phyloP scores from a whole-genome alignment of 2,888 invertebrate species.

The Latrodectus elegans region DNA sequence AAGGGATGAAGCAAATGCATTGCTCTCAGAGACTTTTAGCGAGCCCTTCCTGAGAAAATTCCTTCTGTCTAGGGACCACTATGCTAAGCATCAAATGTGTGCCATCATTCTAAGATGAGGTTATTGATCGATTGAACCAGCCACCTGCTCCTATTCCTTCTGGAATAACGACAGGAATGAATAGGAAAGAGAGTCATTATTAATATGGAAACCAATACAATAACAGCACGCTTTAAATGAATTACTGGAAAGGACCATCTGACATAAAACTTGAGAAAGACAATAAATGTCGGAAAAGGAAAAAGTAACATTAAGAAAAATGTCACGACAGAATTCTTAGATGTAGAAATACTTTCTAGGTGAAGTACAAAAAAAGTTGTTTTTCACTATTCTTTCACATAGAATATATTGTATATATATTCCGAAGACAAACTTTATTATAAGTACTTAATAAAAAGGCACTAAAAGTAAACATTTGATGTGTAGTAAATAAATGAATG shows the following conservation, averaged over 20 bases:
- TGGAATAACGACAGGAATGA: slow-evolving; percentile 18
- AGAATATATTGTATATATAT: too few relatives aligned
- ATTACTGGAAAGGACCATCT: not conserved
- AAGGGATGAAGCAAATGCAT: not conserved
- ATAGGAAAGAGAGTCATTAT: slow-evolving; percentile 26
- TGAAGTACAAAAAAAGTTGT: too few relatives aligned
- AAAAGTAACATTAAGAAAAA: too few relatives aligned
- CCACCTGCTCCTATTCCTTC: slow-evolving; percentile 42
- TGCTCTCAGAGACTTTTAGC: not conserved
- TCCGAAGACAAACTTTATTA: too few relatives aligned
- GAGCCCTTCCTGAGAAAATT: not conserved
- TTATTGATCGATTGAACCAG: slow-evolving; percentile 27
- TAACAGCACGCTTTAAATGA: not conserved
- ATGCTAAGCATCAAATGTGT: slow-evolving; percentile 29
- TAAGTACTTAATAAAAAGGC: too few relatives aligned
- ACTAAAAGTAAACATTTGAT: too few relatives aligned
- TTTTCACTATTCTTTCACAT: too few relatives aligned
- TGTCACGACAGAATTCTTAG: too few relatives aligned
- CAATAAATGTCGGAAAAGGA: too few relatives aligned
- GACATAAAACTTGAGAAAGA: too few relatives aligned
- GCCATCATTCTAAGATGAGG: slow-evolving; percentile 26
- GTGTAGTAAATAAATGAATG: too few relatives aligned
- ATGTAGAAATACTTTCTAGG: too few relatives aligned
- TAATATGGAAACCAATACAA: slow-evolving; percentile 13
- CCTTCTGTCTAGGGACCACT: slow-evolving; percentile 17